Base-by-base conservation (phyloP, 2,797 vertebrate species). In the Argentina silus region DNA sequence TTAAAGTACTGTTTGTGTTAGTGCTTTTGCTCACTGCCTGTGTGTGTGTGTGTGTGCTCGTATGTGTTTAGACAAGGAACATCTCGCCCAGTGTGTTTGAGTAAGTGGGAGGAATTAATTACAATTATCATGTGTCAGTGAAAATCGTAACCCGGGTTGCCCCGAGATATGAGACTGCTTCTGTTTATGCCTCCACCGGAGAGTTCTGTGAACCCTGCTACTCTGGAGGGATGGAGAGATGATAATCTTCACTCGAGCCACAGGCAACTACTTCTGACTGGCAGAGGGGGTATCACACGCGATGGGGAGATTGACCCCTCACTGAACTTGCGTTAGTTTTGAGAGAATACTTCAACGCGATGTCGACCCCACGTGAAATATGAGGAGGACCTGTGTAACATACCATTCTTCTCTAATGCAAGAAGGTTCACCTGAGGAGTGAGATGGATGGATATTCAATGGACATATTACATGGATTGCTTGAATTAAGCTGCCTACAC, bases 231-330 rank as follows among this genome's bases (percentile, higher is more conserved):
- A 53, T 21, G 51, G 50, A 23, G 50, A 36, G 8, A 45, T 12
- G 55, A 59, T 59, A 14, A 9, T 42, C 45, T 59, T 27, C 48
- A 45, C 69, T 15, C n/a, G n/a, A 9, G 19, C 69, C 23, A 17
- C 57, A 36, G 69, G 47, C 57, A 36, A n/a, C 47, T 71, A 8
- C 53, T 11, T 21, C n/a, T 69, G 53, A 71, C 12, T 62, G 59
- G 6, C 45, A 10, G 69, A 47, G 7, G 36, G 8, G 15, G 43
- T 8, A 43, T 43, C 42, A 21, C 17, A 60, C 5, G 14, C 7
- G 57, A 50, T 57, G 47, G 11, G 59, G n/a, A 17, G 45, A 45
- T 17, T 50, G 57, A 69, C 44, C 69, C 69, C 19, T 12, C 36
- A n/a, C 23, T 61, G 44, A 48, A 71, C n/a, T 50, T 17, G 15